These are phyloP conservation scores for Beris morrisii DNA, from an alignment of 2,888 invertebrate genomes.

Conservation along the genomic window DNA sequence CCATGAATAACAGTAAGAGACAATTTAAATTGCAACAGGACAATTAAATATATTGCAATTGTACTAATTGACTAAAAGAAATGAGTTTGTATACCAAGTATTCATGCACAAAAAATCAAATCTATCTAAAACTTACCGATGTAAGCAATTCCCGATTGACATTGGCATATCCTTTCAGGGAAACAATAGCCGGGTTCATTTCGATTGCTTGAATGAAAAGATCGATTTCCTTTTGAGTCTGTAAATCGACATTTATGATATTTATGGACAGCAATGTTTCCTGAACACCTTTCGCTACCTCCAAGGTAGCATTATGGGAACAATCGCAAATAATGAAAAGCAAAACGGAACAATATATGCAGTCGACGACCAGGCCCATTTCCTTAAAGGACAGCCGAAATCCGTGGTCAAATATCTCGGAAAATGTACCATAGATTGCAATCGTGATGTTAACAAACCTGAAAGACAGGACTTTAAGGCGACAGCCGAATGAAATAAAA, in stretches of 20 bases:
- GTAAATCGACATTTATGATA: conserved; percentile 61
- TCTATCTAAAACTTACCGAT: conserved; percentile 57
- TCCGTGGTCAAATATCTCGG: conserved; percentile 69
- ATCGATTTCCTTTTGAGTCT: conserved; percentile 68
- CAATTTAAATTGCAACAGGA: conserved; percentile 68
- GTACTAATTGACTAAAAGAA: conserved; percentile 64
- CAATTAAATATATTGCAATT: conserved; percentile 68
- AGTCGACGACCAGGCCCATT: conserved; percentile 66
- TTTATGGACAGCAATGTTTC: conserved; percentile 63
- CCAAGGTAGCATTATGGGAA: conserved; percentile 65
- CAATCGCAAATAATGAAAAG: conserved; percentile 69
- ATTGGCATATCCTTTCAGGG: conserved; percentile 66
- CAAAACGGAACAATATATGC: conserved; percentile 63
- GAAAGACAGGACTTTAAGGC: conserved; percentile 6
- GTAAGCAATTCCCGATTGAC: conserved; percentile 67
- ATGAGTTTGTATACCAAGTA: conserved; percentile 2
- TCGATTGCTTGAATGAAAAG: conserved; percentile 69
- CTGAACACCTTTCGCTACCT: conserved; percentile 67
- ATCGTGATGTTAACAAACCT: conserved; percentile 69
- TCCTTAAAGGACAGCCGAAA: conserved; percentile 68
- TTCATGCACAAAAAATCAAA: conserved; percentile 19
- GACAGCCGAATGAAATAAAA: background rate
- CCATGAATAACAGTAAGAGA: conserved; percentile 48
- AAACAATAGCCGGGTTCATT: conserved; percentile 71
- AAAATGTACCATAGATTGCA: conserved; percentile 67